Conservation (phyloP, 2,888 invertebrate species). For the Tipula unca region DNA sequence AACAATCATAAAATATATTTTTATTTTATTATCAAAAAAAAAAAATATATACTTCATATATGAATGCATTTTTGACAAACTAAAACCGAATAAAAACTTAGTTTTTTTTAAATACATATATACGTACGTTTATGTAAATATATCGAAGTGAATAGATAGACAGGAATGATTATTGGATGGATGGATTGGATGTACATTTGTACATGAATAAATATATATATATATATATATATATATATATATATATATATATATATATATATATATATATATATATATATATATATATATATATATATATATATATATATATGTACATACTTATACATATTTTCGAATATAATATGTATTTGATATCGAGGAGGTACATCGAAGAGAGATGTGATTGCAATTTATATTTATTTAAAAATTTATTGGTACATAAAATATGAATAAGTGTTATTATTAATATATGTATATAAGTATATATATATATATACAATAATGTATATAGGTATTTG, state of each 20-base stretch:
- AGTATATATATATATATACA: no score
- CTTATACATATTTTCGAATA: neutral
- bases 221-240: no score
- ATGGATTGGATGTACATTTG: neutral
- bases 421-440: neutral
- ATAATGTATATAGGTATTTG: no score
- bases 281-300: no score
- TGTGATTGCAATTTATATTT: neutral
- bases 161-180: neutral
- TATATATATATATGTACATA: no score
- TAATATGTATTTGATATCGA: neutral
- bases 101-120: neutral
- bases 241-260: no score
- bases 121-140: neutral
- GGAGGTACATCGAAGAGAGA: neutral
- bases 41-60: neutral
- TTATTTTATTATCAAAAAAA: neutral
- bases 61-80: conserved; percentile 14
- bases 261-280: no score
- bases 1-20: conserved; percentile 17
- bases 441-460: neutral
- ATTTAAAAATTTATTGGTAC: neutral
- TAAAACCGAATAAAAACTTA: neutral
- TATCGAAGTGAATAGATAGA: neutral
- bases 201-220: neutral